Conservation (phyloP, 2,797 vertebrate species). For the Coregonus sp. region DNA sequence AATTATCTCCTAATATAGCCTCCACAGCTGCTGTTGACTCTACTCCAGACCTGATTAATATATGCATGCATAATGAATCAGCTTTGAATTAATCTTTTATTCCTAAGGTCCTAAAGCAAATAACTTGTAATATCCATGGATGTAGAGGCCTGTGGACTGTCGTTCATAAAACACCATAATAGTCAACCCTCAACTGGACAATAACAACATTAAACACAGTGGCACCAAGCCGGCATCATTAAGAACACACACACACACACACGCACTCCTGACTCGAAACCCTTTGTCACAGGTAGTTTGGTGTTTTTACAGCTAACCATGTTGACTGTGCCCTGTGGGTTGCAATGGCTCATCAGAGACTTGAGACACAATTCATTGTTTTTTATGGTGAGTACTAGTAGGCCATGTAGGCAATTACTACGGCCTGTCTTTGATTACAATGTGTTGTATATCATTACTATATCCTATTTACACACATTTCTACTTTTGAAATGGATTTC, state of each 20-base stretch:
- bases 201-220: neutral
- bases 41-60: conserved; percentile 42
- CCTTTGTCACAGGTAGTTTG: conserved; percentile 4
- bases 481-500: conserved; percentile 2
- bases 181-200: neutral
- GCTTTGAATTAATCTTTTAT: conserved; percentile 58
- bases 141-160: conserved; percentile 9
- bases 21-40: conserved; percentile 45
- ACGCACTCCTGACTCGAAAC: neutral
- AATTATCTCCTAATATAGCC: neutral
- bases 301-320: neutral
- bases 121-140: conserved; percentile 49
- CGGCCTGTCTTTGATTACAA: conserved; percentile 28
- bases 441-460: conserved; percentile 17
- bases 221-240: neutral
- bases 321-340: neutral
- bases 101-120: conserved; percentile 58
- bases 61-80: conserved; percentile 58
- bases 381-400: conserved; percentile 35
- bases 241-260: neutral
- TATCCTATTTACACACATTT: conserved; percentile 14
- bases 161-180: neutral
- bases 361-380: conserved; percentile 43
- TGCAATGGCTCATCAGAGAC: conserved; percentile 31
- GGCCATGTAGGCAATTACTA: conserved; percentile 39